phyloP scores from a whole-genome alignment of 2,113 vertebrate species.

The Menura novaehollandiae region DNA sequence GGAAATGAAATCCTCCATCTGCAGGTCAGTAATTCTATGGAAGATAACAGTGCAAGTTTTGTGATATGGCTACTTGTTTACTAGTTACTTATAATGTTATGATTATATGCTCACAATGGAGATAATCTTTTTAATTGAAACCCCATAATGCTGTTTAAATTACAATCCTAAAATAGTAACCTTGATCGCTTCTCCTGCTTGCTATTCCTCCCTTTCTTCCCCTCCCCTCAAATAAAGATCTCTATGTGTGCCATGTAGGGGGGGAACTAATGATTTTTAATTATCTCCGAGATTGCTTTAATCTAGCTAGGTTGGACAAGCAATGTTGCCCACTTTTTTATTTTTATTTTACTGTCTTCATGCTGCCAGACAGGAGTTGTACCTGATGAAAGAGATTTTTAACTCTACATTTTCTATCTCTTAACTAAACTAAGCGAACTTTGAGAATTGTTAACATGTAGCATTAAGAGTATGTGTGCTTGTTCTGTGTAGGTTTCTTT shows the following conservation, averaged over 20 bases:
- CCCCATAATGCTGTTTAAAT: background rate
- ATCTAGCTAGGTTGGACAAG: background rate
- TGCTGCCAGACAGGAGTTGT: background rate
- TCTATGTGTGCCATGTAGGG: background rate
- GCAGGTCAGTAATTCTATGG: slow-evolving; percentile 10
- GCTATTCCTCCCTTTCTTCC: background rate
- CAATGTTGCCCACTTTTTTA: background rate
- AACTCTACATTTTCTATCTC: background rate
- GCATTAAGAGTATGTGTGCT: background rate
- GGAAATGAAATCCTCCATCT: slow-evolving; percentile 13
- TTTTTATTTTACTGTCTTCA: background rate
- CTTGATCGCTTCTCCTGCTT: background rate
- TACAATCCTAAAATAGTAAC: background rate
- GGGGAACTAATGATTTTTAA: background rate
- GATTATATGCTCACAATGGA: background rate
- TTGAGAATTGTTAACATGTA: background rate
- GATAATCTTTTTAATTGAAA: background rate
- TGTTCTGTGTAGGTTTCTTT: background rate
- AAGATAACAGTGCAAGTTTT: background rate
- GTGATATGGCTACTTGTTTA: background rate
- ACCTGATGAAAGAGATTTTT: background rate
- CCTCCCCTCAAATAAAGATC: background rate
- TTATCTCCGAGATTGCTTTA: background rate
- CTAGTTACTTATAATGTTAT: background rate
- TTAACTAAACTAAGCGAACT: background rate